phyloP scores from a whole-genome alignment of 2,797 vertebrate genomes.

The Dermochelys coriacea region DNA sequence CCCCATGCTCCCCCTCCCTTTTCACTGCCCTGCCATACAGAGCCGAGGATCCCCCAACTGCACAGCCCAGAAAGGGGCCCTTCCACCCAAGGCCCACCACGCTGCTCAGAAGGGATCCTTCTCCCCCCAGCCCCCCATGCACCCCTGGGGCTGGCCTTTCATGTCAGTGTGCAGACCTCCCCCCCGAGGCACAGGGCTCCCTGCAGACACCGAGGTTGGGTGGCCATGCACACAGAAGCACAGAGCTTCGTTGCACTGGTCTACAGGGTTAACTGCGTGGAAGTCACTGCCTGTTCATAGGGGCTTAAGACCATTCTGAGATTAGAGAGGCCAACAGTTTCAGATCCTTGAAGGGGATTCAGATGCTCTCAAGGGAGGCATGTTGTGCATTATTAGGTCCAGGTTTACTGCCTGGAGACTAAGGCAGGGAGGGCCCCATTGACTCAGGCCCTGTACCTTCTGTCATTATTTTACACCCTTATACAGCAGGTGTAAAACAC shows the following conservation, averaged over 20 bases:
- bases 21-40: background rate
- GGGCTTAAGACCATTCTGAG: background rate
- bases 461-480: background rate
- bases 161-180: background rate
- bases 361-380: background rate
- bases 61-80: background rate
- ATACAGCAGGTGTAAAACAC: background rate
- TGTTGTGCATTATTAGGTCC: background rate
- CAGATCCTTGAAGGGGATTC: background rate
- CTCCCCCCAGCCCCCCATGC: too few relatives aligned
- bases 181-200: background rate
- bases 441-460: too few relatives aligned
- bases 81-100: too few relatives aligned
- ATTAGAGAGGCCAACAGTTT: background rate
- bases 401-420: too few relatives aligned
- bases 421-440: too few relatives aligned
- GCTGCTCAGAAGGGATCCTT: too few relatives aligned
- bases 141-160: too few relatives aligned
- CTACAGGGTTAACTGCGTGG: background rate
- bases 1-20: background rate
- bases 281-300: background rate
- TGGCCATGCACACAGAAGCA: background rate
- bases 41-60: too few relatives aligned
- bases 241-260: background rate
- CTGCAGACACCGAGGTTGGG: too few relatives aligned